Evolutionary conservation across 2,888 invertebrate genomes (phyloP), one percentile per base, ranked within the genome.

Genomic region (Rotaria macrura): DNA sequence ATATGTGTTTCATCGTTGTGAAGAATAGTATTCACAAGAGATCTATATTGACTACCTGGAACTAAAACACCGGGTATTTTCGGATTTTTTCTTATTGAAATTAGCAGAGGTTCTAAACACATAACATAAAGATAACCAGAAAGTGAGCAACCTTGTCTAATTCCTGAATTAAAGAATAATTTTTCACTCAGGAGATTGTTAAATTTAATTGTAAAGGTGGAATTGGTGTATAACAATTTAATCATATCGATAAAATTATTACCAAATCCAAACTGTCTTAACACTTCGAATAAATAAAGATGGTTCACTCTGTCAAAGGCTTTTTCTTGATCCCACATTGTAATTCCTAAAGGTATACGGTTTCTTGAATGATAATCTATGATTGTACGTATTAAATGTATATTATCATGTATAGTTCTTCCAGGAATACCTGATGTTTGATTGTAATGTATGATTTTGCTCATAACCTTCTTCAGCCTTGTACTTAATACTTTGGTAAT

Each of bases 241-340:
- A 88, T 87, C 87, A 87, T 87, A 12, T 87, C 55, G 47, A 87
- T 86, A 47, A 88, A 87, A 55, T 85, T 65, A 40, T 85, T 40
- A 38, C 87, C 85, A 87, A 88, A 88, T 25, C 88, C 87, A 85
- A 87, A 88, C 17, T 86, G 49, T 17, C 84, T 5, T 55, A 88
- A 84, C 12, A 85, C 85, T 83, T 87, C 84, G 86, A 87, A 87
- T 40, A 88, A n/a, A 85, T 86, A 88, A 29, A 86, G 84, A 84
- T 87, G 87, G 47, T 85, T 87, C 20, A 88, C 88, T 65, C 88
- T 85, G 84, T 88, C 88, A 65, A 88, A 88, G 3, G 88, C 88
- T 65, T 88, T 88, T 79, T 87, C 87, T 85, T 88, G 88, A 79
- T 88, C 88, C 49, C 88, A 55, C 86, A 72, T 84, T 55, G 88